Evolutionary conservation across 2,113 vertebrate genomes (phyloP), one percentile per base, ranked within the genome.

Genomic region (Malaclemys terrapin): DNA sequence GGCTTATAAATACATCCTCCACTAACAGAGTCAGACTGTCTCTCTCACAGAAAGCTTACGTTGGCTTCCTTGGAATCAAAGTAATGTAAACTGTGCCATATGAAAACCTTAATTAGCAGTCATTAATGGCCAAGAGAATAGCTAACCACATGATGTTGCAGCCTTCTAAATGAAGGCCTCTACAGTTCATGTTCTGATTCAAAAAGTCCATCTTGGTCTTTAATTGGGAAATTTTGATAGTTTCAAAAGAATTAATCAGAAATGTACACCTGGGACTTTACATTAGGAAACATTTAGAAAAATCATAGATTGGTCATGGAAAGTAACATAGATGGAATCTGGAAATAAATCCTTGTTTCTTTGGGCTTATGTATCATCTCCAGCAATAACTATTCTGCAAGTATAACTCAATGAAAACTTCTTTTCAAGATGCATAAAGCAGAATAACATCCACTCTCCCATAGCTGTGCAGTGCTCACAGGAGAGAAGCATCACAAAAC

Each of bases 11-110:
- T 93, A 90, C 38, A 54, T 84, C 93, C 31, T 80, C 80, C 80
- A 53, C 84, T 87, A 93, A 94, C 78, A 80, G 80, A 35, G 14
- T 57, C 93, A 98, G 94, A 97, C 59, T 38, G 19, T 92, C 2
- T 96, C 65, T 87, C 90, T 91, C 81, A 57, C 80, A 72, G 57
- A 93, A 57, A 95, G 75, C 90, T 97, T 94, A 96, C 80, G 83
- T 96, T 95, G 24, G 79, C 94, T 95, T 89, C 72, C 76, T 81
- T 85, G 87, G 57, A 92, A 81, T 83, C 65, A 50, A 89, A 57
- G 89, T 91, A 90, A 91, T 87, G 52, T 20, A 65, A 54, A n/a
- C 19, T 10, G 17, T 2, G 2, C 19, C 17, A 22, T 72, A 38
- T 72, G 20, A 76, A 95, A 80, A 10, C 12, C 49, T 47, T 84